A percentile compares a stretch with the other conserved stretches of the same genome.
Evolutionary conservation across 2,888 invertebrate genomes (phyloP).

Genomic region (Eurytoma adleriae): DNA sequence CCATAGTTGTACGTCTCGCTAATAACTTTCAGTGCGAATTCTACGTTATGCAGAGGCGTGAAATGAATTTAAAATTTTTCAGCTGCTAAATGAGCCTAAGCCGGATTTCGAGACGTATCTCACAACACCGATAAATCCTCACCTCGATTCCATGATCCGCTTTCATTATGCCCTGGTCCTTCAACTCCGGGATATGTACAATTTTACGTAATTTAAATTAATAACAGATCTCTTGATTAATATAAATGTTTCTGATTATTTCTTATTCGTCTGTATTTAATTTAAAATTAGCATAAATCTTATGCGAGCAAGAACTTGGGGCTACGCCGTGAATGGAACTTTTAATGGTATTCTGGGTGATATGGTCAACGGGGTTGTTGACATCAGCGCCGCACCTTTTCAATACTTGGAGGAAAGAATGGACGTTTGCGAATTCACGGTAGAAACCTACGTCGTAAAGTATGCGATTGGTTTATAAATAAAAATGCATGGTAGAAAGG

Average conservation of each 20-base stretch:
- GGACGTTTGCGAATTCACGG: conserved; percentile 79
- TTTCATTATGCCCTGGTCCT: conserved; percentile 80
- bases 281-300: conserved; percentile 61
- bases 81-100: conserved; percentile 61
- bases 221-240: not conserved
- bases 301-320: conserved; percentile 64
- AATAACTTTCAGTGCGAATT: not conserved
- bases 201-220: conserved; percentile 79
- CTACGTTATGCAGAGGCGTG: not conserved
- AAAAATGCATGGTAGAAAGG: not conserved
- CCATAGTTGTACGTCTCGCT: conserved; percentile 60
- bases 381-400: conserved; percentile 82
- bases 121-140: conserved; percentile 76
- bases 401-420: conserved; percentile 81
- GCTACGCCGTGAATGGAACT: conserved; percentile 65
- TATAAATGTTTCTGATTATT: not conserved
- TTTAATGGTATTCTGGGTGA: conserved; percentile 67
- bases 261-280: not conserved
- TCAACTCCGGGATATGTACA: conserved; percentile 81
- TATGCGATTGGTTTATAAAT: conserved; percentile 64
- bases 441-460: conserved; percentile 81
- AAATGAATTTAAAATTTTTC: conserved; percentile 12
- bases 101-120: conserved; percentile 74
- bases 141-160: conserved; percentile 81
- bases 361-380: conserved; percentile 75